Percentiles rank a stretch among this genome's conserved stretches.
phyloP scores from a whole-genome alignment of 2,888 invertebrate species.

The Nesidiocoris tenuis region DNA sequence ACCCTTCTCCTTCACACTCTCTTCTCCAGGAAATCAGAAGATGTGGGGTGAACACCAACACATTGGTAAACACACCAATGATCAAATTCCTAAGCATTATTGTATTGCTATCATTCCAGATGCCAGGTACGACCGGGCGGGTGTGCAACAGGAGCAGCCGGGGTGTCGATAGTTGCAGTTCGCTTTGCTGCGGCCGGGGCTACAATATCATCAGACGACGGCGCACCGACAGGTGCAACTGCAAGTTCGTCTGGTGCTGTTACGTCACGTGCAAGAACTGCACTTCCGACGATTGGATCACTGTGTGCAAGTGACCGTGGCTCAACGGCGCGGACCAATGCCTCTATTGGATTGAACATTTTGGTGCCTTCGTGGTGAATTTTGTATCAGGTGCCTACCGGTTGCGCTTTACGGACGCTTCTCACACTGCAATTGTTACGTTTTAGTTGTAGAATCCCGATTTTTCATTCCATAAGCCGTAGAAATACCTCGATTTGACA shows the following conservation, averaged over 20 bases:
- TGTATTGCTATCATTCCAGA: constrained; percentile 63
- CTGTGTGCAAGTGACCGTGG: constrained; percentile 76
- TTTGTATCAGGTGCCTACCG: no score
- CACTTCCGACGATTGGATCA: constrained; percentile 81
- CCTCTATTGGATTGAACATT: not conserved
- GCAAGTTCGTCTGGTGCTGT: constrained; percentile 94
- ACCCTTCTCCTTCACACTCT: no score
- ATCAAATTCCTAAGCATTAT: no score
- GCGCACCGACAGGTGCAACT: constrained; percentile 78
- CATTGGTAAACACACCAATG: no score
- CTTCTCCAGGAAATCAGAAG: no score
- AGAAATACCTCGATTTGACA: no score
- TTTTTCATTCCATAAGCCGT: no score
- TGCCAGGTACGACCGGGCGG: constrained; percentile 71
- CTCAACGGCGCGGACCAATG: not conserved
- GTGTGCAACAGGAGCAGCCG: constrained; percentile 80
- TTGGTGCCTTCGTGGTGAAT: no score
- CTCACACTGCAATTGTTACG: no score
- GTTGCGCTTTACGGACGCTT: no score
- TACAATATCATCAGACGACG: constrained; percentile 77
- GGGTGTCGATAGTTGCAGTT: constrained; percentile 70
- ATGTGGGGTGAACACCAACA: no score
- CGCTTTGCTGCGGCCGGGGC: constrained; percentile 80
- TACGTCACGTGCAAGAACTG: constrained; percentile 86
- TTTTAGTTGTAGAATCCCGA: no score